Percentiles rank a stretch among this genome's conserved stretches.
phyloP scores from a whole-genome alignment of 1,140 invertebrate genomes.

The Pseudachorutes palmiensis region DNA sequence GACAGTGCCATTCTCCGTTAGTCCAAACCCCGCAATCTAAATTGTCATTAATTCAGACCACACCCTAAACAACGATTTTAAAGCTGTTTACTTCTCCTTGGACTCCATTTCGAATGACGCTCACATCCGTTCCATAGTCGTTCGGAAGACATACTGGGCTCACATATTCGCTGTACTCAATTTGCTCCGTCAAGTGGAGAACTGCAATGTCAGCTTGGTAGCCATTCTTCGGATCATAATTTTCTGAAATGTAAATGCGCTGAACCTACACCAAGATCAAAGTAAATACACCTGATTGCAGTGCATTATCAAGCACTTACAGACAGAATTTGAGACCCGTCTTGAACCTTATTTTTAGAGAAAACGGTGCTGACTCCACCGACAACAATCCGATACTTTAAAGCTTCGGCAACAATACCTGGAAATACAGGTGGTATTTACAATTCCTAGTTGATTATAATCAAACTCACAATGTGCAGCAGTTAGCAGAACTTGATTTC shows the following conservation, averaged over 20 bases:
- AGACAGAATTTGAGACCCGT: neutral
- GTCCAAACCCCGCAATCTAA: slow-evolving; percentile 11
- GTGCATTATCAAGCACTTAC: neutral
- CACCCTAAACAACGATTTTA: no score
- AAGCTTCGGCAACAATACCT: neutral
- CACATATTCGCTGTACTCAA: slow-evolving; percentile 1
- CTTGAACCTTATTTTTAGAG: neutral
- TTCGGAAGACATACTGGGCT: slow-evolving; percentile 7
- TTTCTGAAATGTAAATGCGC: slow-evolving; percentile 3
- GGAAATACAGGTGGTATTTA: neutral
- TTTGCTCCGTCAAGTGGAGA: neutral
- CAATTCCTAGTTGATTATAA: neutral
- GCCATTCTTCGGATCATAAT: slow-evolving; percentile 1
- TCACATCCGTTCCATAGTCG: neutral
- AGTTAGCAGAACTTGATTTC: slow-evolving; percentile 10
- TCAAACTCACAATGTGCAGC: slow-evolving; percentile 20
- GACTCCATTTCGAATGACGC: neutral
- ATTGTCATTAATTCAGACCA: no score
- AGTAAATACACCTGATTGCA: neutral
- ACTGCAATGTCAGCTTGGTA: slow-evolving; percentile 11
- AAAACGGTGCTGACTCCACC: neutral
- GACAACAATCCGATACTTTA: neutral
- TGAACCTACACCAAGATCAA: neutral
- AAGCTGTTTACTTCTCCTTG: slow-evolving; percentile 6
- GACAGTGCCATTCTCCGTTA: slow-evolving; percentile 8